Evolutionary conservation across 2,888 invertebrate genomes (phyloP).

Genomic region (Anoplius nigerrimus): DNA sequence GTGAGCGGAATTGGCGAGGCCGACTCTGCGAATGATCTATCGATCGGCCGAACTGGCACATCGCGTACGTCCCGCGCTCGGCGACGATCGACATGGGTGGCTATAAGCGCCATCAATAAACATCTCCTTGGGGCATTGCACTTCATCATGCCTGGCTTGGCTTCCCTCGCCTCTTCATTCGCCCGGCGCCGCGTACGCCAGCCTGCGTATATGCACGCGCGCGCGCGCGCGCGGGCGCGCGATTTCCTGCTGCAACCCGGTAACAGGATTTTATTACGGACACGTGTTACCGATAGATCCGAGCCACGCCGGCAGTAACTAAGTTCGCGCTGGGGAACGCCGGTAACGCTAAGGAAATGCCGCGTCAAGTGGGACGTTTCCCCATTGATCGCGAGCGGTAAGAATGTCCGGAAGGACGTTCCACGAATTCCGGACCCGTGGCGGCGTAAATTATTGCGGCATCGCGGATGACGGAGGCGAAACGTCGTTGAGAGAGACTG

Average conservation of each 20-base stretch:
- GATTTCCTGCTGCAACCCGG: slow-evolving; percentile 15
- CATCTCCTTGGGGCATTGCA: slow-evolving; percentile 57
- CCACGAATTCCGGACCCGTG: too few relatives aligned
- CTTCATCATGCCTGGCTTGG: slow-evolving; percentile 32
- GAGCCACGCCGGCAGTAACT: neutral
- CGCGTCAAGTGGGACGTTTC: too few relatives aligned
- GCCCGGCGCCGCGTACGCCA: too few relatives aligned
- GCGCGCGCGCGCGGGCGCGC: slow-evolving; percentile 6
- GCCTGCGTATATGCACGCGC: too few relatives aligned
- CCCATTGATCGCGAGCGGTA: too few relatives aligned
- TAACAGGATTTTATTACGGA: slow-evolving; percentile 13
- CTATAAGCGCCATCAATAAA: slow-evolving; percentile 51
- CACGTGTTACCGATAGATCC: slow-evolving; percentile 7
- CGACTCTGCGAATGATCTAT: slow-evolving; percentile 51
- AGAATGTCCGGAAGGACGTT: too few relatives aligned
- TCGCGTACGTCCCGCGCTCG: slow-evolving; percentile 49
- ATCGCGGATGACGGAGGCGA: neutral
- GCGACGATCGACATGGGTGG: slow-evolving; percentile 55
- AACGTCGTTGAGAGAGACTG: neutral
- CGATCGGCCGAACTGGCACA: slow-evolving; percentile 55
- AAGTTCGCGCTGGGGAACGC: neutral
- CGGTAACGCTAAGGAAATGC: too few relatives aligned
- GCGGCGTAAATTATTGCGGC: neutral
- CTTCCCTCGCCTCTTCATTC: too few relatives aligned
- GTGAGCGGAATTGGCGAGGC: slow-evolving; percentile 58